Evolutionary conservation across 1,140 invertebrate species (phyloP).

Genomic region (Drosophila takahashii): DNA sequence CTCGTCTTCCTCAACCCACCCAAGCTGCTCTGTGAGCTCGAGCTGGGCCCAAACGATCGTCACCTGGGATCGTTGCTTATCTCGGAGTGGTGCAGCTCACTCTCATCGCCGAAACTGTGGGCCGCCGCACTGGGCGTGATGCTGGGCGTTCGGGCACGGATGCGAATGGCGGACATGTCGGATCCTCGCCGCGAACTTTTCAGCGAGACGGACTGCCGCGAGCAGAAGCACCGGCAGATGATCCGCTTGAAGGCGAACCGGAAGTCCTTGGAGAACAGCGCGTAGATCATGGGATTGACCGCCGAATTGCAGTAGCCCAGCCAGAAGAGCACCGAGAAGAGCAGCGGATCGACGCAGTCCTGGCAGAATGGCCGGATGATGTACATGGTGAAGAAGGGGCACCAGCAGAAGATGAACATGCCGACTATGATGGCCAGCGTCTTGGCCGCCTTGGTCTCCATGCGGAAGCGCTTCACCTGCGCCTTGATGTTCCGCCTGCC

Average conservation of each 20-base stretch:
- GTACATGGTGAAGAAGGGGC: conserved; percentile 95
- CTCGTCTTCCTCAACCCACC: conserved; percentile 79
- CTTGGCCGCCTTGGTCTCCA: conserved; percentile 95
- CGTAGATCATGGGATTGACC: conserved; percentile 95
- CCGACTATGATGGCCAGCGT: conserved; percentile 96
- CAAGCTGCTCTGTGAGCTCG: conserved; percentile 82
- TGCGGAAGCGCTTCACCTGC: conserved; percentile 88
- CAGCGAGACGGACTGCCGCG: conserved; percentile 69
- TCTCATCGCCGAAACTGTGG: conserved; percentile 86
- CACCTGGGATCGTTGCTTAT: conserved; percentile 86
- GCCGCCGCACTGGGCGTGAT: conserved; percentile 84
- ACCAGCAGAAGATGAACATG: conserved; percentile 95
- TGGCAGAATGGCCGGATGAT: conserved; percentile 90
- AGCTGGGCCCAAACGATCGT: conserved; percentile 85
- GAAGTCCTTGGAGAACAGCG: conserved; percentile 94
- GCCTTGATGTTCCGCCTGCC: conserved; percentile 85
- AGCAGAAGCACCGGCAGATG: conserved; percentile 87
- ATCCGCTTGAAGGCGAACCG: conserved; percentile 93
- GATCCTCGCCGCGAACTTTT: conserved; percentile 87
- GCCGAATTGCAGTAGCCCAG: conserved; percentile 96
- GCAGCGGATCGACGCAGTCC: conserved; percentile 89
- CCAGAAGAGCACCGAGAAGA: conserved; percentile 95
- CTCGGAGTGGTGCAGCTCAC: conserved; percentile 85
- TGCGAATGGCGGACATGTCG: conserved; percentile 88
- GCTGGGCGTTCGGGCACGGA: conserved; percentile 85